These are phyloP conservation scores for Diacarnus erythraeanus DNA, from an alignment of 37 sponge, comb jelly and placozoan species.

Conservation along the genomic window DNA sequence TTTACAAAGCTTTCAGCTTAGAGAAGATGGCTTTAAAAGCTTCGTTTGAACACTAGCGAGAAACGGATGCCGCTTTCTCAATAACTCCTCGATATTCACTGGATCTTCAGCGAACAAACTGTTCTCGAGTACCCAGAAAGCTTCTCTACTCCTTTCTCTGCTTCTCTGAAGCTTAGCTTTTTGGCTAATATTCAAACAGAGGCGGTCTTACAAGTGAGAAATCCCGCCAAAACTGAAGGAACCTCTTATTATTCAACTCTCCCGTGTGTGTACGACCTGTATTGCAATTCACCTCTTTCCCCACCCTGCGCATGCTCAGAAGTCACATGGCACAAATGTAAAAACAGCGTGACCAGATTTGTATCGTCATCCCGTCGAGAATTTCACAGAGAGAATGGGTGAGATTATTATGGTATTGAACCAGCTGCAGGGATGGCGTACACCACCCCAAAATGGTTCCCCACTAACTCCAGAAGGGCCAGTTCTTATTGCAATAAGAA, in stretches of 20 bases:
- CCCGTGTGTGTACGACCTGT: no score
- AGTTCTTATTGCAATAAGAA: no score
- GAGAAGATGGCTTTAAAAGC: background rate
- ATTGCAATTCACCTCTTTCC: background rate
- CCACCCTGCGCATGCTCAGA: constrained; percentile 26
- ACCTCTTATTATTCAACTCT: no score
- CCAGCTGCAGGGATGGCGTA: no score
- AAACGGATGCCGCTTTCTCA: background rate
- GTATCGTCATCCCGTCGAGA: no score
- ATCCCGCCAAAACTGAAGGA: constrained; percentile 42
- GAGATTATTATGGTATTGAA: no score
- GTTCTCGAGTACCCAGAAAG: background rate
- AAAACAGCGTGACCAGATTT: constrained; percentile 12
- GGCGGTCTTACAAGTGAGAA: constrained; percentile 33
- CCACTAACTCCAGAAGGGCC: no score
- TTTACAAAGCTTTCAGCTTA: background rate
- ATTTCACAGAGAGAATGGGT: no score
- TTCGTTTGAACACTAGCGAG: background rate
- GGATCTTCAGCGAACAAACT: background rate
- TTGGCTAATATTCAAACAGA: constrained; percentile 13
- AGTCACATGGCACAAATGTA: background rate
- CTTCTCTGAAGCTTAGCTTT: background rate
- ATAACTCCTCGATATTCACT: background rate
- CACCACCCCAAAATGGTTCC: no score
- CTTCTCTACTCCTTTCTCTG: background rate